Evolutionary conservation across 2,888 invertebrate genomes (phyloP).

Genomic region (Ceramica pisi): DNA sequence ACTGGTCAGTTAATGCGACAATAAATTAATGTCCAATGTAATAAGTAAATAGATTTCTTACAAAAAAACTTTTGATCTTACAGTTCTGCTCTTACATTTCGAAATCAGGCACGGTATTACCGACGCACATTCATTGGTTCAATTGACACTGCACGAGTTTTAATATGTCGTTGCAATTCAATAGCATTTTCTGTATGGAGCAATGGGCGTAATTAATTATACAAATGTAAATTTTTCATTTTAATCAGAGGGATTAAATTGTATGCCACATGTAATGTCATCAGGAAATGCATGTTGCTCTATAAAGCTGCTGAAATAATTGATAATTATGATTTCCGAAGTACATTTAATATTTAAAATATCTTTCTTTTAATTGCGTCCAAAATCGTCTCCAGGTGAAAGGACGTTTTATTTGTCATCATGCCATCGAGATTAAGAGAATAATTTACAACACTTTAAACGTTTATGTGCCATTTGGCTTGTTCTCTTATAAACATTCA

Average conservation of each 20-base stretch:
- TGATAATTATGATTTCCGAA: constrained; percentile 28
- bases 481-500: constrained; percentile 79
- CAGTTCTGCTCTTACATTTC: constrained; percentile 70
- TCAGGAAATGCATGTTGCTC: constrained; percentile 33
- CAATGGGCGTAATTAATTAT: constrained; percentile 41
- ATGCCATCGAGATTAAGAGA: constrained; percentile 77
- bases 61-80: constrained; percentile 68
- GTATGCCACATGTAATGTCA: constrained; percentile 25
- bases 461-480: constrained; percentile 85
- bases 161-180: constrained; percentile 51
- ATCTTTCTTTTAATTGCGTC: constrained; percentile 34
- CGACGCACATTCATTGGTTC: constrained; percentile 50
- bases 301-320: constrained; percentile 20
- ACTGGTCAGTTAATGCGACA: constrained; percentile 86
- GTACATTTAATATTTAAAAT: constrained; percentile 23
- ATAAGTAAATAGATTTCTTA: constrained; percentile 82
- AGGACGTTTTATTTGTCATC: constrained; percentile 84
- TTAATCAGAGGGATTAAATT: constrained; percentile 25
- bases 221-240: constrained; percentile 34
- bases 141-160: constrained; percentile 45
- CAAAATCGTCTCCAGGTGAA: constrained; percentile 79
- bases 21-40: constrained; percentile 86
- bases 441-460: constrained; percentile 84
- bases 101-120: constrained; percentile 60
- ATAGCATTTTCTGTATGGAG: constrained; percentile 38